Evolutionary conservation across 2,888 invertebrate genomes (phyloP), one percentile per base, ranked within the genome.

Genomic region (Cremastinae sp.): DNA sequence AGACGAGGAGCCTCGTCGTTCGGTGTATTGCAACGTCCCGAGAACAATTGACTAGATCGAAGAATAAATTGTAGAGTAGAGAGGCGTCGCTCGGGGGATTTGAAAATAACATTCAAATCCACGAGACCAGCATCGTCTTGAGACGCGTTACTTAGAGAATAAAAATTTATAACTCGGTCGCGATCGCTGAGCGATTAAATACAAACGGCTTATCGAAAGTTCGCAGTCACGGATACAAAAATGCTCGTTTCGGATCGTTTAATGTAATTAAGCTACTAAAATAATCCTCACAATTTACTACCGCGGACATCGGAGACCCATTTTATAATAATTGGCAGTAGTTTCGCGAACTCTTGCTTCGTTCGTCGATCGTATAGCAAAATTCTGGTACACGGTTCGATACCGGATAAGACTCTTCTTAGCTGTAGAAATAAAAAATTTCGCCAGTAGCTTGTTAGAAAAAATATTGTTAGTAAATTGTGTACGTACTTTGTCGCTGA

Each of bases 31-130:
- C 82, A 85, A 82, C 80, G 80, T 84, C 83, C 84, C 83, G 81
- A 78, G 82, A 83, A 84, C 82, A 82, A 83, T 88, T 84, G 88
- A 88, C 88, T 88, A 88, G 88, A 88, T 86, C 80, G 82, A 82
- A 83, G 84, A 69, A 73, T 76, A 73, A 72, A 69, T 69, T 69
- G 65, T 70, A 54, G 43, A 54, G 68, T 65, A 80, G 74, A 79
- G 70, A 73, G 56, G 73, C 66, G 74, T 78, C 69, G 16, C n/a
- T 66, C 77, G 70, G 43, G 54, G 64, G 73, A 73, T 65, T 54
- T 41, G 45, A 71, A 22, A 74, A 73, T n/a, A n/a, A n/a, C 56
- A 74, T 74, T 34, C 28, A 53, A 59, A 53, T 62, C 72, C 49
- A 51, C 62, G 68, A 62, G 73, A 73, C 61, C 41, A 62, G 65